Percentiles rank a stretch among this genome's conserved stretches.
Evolutionary conservation across 2,797 vertebrate genomes (phyloP).

Genomic region (Rhabdomys pumilio): DNA sequence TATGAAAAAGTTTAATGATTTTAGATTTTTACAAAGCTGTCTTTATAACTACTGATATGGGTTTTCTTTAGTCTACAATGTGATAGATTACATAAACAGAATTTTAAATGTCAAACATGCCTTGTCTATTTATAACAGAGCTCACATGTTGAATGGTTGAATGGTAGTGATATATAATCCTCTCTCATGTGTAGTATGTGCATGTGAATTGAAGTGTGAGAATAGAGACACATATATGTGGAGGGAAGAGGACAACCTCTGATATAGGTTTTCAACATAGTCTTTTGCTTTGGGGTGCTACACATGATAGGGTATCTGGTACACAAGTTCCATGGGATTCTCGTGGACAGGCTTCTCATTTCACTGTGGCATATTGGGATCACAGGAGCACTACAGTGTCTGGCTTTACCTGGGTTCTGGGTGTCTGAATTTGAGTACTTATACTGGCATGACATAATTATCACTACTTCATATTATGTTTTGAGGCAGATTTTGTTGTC

Average conservation of each 20-base stretch:
- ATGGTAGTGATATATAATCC: background rate
- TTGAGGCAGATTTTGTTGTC: background rate
- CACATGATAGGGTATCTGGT: background rate
- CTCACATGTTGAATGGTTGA: too few relatives aligned
- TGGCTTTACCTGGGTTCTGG: background rate
- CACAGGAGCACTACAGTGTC: background rate
- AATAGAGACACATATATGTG: background rate
- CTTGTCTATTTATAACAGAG: background rate
- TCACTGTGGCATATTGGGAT: background rate
- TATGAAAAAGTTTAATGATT: constrained; percentile 7
- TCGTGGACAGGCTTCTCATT: too few relatives aligned
- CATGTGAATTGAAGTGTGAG: background rate
- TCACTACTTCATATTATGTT: background rate
- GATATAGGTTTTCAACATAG: background rate
- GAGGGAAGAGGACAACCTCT: background rate
- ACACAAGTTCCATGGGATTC: background rate
- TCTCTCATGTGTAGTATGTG: background rate
- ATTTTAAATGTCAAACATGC: background rate
- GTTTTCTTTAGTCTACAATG: background rate
- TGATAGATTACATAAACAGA: background rate
- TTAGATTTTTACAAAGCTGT: background rate
- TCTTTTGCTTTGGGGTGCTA: background rate
- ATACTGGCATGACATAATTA: background rate
- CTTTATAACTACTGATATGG: background rate
- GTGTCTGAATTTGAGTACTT: background rate